Evolutionary conservation across 2,888 invertebrate species (phyloP).

Genomic region (Nematopogon swammerdamellus): DNA sequence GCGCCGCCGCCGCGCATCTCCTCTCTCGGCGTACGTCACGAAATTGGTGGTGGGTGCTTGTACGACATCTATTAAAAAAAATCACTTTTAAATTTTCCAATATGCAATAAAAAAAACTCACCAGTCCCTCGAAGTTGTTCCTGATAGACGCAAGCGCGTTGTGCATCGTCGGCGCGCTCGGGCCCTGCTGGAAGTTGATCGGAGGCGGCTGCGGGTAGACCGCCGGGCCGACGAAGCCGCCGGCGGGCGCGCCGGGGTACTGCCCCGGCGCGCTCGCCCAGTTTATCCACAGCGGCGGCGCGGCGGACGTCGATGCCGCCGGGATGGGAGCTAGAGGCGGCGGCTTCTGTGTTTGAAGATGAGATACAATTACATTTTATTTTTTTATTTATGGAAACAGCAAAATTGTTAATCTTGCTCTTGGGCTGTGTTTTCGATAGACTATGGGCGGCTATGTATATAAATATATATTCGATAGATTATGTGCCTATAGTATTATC

Average conservation of each 20-base stretch:
- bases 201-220: conserved; percentile 13
- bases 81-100: no score
- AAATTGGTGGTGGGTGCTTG: no score
- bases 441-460: no score
- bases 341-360: conserved; percentile 13
- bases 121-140: conserved; percentile 35
- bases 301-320: conserved; percentile 11
- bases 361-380: not conserved
- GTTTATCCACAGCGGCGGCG: conserved; percentile 30
- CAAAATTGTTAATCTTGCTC: no score
- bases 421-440: no score
- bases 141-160: conserved; percentile 33
- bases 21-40: no score
- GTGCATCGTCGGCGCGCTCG: conserved; percentile 12
- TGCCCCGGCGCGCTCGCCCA: conserved; percentile 21
- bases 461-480: no score
- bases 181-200: conserved; percentile 9
- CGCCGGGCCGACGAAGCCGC: conserved; percentile 18
- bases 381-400: not conserved
- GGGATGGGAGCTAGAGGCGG: conserved; percentile 16
- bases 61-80: no score
- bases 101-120: conserved; percentile 11
- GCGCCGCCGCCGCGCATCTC: no score
- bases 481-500: no score
- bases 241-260: conserved; percentile 5